Evolutionary conservation across 2,113 vertebrate species (phyloP), one percentile per base, ranked within the genome.

Genomic region (Rhombomys opimus): DNA sequence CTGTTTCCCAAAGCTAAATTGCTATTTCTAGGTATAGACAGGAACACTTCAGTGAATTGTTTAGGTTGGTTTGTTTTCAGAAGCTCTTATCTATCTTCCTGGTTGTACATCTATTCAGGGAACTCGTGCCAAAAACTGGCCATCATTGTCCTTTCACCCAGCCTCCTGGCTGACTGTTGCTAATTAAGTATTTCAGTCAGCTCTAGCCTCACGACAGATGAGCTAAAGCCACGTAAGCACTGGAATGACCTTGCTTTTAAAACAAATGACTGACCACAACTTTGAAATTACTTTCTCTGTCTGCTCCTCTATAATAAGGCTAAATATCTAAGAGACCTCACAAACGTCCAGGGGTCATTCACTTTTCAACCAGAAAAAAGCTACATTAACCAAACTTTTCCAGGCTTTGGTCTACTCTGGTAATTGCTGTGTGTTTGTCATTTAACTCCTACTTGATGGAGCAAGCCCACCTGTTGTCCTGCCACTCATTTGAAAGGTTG

Each of bases 1-100:
- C 72, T 46, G 85, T 54, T 67, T 80, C 95, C 82, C 77, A 68
- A 41, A 95, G 92, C 41, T 84, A 95, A 95, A 90, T 92, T 93
- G 92, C 90, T 85, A 7, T 96, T 96, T 95, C 95, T 95, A 72
- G n/a, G 63, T 95, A 86, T 54, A 89, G 90, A 63, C 17, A 59
- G 78, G 93, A 87, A 46, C n/a, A 80, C 59, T 91, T 85, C 54
- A 92, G 25, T 57, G 65, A 54, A 88, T 70, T 95, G 85, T 91
- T 97, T 93, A 94, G 72, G 32, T 97, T 95, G 91, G 81, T 92
- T 97, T 94, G 77, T 88, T 97, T 96, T 95, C 87, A 95, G 67
- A 30, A 89, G 84, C 88, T 90, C 90, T 80, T 95, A 81, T 67
- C 88, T 61, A 65, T 63, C 35, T 93, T 95, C 84, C 38, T 73